Percentiles rank a stretch among this genome's conserved stretches.
phyloP scores from a whole-genome alignment of 2,888 invertebrate species.

The Ditula angustiorana region DNA sequence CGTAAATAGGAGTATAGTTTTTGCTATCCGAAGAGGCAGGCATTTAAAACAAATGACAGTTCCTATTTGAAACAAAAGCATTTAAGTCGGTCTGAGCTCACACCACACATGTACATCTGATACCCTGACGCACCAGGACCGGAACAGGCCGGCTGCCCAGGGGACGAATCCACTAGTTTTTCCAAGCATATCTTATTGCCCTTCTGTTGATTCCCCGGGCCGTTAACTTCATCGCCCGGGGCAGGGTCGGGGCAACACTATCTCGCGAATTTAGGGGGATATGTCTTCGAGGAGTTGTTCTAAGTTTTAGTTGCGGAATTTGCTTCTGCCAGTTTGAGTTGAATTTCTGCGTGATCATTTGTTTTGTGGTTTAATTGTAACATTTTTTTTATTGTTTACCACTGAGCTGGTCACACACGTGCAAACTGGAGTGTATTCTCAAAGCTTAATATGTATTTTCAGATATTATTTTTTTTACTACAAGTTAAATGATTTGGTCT shows the following conservation, averaged over 20 bases:
- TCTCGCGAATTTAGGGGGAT: slow-evolving; percentile 51
- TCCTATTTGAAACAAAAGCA: not conserved
- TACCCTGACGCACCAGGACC: slow-evolving; percentile 59
- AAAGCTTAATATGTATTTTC: too few species aligned
- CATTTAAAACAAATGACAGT: not conserved
- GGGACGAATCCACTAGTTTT: slow-evolving; percentile 82
- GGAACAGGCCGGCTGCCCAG: slow-evolving; percentile 69
- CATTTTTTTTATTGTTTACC: not conserved
- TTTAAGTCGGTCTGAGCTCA: not conserved
- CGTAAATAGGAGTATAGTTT: too few species aligned
- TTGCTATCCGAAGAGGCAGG: too few species aligned
- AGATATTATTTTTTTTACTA: too few species aligned
- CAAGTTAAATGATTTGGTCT: too few species aligned
- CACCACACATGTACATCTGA: slow-evolving; percentile 43
- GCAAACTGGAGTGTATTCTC: too few species aligned
- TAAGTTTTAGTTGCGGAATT: slow-evolving; percentile 31
- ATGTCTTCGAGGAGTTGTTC: slow-evolving; percentile 45
- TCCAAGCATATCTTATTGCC: slow-evolving; percentile 86
- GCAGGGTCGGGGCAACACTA: slow-evolving; percentile 55
- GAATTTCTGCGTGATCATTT: not conserved
- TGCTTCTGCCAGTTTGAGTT: slow-evolving; percentile 8
- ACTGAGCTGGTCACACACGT: too few species aligned
- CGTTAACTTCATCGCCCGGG: slow-evolving; percentile 84
- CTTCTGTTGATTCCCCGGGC: slow-evolving; percentile 83
- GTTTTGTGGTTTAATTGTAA: not conserved